These are phyloP conservation scores for Megamerina dolium DNA, from an alignment of 2,888 invertebrate species.

Conservation along the genomic window DNA sequence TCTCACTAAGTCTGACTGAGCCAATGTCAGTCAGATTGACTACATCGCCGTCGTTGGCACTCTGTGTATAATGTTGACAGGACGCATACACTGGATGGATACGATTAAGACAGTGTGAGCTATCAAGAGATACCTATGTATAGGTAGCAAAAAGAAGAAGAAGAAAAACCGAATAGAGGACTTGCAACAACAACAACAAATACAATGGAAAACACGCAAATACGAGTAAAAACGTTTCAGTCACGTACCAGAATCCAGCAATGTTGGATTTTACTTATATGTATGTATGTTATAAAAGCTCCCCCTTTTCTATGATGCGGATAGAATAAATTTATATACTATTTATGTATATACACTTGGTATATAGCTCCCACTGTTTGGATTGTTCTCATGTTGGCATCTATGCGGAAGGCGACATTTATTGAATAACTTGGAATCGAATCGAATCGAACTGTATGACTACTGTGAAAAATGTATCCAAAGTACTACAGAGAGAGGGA, in stretches of 20 bases:
- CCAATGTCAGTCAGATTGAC: conserved; percentile 16
- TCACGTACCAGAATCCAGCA: conserved; percentile 33
- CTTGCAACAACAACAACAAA: conserved; percentile 9
- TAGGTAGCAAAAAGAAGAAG: conserved; percentile 8
- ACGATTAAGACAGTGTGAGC: conserved; percentile 16
- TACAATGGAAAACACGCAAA: conserved; percentile 19
- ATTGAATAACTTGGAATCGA: no score
- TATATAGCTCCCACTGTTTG: no score
- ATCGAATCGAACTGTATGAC: no score
- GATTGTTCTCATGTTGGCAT: no score
- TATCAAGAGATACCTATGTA: conserved; percentile 20
- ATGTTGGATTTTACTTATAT: no score
- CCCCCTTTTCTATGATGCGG: no score
- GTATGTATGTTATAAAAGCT: no score
- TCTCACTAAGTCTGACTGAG: conserved; percentile 19
- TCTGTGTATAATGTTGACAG: conserved; percentile 20
- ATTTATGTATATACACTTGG: no score
- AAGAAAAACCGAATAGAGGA: conserved; percentile 7
- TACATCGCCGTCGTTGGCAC: neutral
- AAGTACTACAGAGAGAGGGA: no score
- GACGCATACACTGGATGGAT: conserved; percentile 5
- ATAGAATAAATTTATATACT: no score
- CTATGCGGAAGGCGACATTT: no score
- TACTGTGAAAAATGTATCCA: no score
- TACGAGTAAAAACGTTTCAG: conserved; percentile 32